These are phyloP conservation scores for Poeciliopsis turrubarensis DNA, from an alignment of 2,113 vertebrate genomes.

Conservation along the genomic window DNA sequence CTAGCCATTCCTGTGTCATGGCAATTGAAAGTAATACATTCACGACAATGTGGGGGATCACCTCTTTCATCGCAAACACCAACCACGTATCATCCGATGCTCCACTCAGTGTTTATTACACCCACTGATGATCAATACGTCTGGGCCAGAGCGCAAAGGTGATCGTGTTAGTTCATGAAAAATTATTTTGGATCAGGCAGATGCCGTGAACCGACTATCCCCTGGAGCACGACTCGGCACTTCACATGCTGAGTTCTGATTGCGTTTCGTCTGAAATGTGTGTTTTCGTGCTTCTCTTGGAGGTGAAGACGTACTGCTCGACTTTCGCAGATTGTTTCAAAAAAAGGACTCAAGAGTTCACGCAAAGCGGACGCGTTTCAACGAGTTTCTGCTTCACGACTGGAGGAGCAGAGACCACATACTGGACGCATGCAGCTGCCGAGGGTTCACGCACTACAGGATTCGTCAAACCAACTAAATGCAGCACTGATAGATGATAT, in stretches of 20 bases:
- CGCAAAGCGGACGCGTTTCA: no score
- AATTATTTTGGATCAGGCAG: constrained; percentile 72
- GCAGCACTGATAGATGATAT: no score
- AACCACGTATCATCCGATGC: constrained; percentile 48
- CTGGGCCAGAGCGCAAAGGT: constrained; percentile 68
- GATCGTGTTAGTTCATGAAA: constrained; percentile 70
- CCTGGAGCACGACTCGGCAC: constrained; percentile 65
- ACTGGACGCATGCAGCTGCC: no score
- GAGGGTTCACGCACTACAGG: no score
- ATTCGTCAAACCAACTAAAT: no score
- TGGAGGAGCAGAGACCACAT: no score
- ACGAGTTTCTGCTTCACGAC: no score
- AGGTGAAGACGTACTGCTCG: no score
- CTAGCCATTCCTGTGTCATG: constrained; percentile 41
- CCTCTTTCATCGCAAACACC: constrained; percentile 37
- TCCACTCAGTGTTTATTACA: constrained; percentile 53
- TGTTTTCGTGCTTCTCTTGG: constrained; percentile 10
- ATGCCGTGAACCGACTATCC: constrained; percentile 60
- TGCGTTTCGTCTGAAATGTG: constrained; percentile 60
- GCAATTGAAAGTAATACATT: constrained; percentile 49
- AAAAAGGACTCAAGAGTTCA: no score
- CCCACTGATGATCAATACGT: constrained; percentile 59
- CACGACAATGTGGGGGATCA: constrained; percentile 39
- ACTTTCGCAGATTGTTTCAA: no score
- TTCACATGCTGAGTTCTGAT: constrained; percentile 60